These are phyloP conservation scores for Coremacera marginata DNA, from an alignment of 2,888 invertebrate genomes.

Conservation along the genomic window DNA sequence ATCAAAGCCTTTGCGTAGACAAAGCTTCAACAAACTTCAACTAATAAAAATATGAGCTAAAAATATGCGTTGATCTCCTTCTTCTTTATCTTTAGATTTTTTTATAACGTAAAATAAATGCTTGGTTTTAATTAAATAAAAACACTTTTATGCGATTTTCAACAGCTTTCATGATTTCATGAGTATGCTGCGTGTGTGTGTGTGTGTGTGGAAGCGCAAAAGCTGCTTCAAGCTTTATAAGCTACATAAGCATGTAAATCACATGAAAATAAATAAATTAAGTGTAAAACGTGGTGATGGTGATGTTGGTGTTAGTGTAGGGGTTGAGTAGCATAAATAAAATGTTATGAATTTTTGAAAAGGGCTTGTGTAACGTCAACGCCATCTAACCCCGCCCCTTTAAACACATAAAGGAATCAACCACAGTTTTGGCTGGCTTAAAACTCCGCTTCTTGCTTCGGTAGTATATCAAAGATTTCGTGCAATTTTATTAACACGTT, in stretches of 20 bases:
- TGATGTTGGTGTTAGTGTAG: background rate
- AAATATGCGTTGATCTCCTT: no score
- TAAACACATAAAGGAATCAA: background rate
- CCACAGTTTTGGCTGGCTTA: background rate
- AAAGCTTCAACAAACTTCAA: background rate
- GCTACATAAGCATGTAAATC: background rate
- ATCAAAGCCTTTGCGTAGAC: background rate
- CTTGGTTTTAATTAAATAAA: slow-evolving; percentile 20
- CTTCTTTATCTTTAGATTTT: no score
- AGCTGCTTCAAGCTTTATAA: background rate
- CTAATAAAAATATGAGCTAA: no score
- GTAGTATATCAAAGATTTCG: background rate
- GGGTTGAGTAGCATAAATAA: slow-evolving; percentile 4
- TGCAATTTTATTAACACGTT: slow-evolving; percentile 27
- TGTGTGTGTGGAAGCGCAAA: background rate
- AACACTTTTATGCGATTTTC: slow-evolving; percentile 22
- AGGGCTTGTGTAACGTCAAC: background rate
- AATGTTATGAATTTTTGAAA: slow-evolving; percentile 14
- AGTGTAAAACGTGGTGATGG: background rate
- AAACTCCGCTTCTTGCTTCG: background rate
- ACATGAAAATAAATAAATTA: slow-evolving; percentile 31
- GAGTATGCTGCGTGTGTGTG: background rate
- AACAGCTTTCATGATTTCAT: background rate
- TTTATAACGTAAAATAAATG: background rate
- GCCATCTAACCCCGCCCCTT: background rate